A percentile compares a stretch with the other conserved stretches of the same genome.
These are phyloP conservation scores for Horisme vitalbata DNA, from an alignment of 2,888 invertebrate genomes.

Conservation along the genomic window DNA sequence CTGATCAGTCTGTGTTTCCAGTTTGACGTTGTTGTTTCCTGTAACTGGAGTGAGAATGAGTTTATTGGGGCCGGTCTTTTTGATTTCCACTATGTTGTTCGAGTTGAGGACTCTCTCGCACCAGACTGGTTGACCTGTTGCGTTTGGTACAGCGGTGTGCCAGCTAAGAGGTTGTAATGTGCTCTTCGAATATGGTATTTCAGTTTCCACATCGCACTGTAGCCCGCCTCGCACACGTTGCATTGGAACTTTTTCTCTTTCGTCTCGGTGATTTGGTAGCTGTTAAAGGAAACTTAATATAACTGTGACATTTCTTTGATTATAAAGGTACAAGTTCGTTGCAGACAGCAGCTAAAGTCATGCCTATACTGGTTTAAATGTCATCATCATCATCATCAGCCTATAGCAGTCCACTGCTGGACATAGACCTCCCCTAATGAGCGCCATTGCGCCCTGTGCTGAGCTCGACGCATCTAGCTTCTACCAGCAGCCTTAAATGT, in stretches of 20 bases:
- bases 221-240: constrained; percentile 42
- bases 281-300: neutral
- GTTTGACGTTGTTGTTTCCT: constrained; percentile 35
- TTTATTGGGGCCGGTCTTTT: constrained; percentile 45
- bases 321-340: no score
- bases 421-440: no score
- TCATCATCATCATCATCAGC: no score
- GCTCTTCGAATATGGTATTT: constrained; percentile 50
- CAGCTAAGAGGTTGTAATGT: constrained; percentile 53
- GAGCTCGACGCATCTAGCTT: no score
- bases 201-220: constrained; percentile 30
- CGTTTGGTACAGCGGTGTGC: constrained; percentile 36
- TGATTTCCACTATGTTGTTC: constrained; percentile 50
- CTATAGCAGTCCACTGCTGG: no score
- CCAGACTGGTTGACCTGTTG: no score
- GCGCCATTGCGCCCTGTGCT: no score
- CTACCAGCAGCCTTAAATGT: no score
- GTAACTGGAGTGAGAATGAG: constrained; percentile 44
- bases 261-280: neutral
- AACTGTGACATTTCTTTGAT: no score
- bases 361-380: no score
- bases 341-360: no score
- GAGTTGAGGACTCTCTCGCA: constrained; percentile 56
- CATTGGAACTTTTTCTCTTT: constrained; percentile 35
- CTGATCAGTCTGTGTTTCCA: no score